Evolutionary conservation across 2,888 invertebrate species (phyloP), one percentile per base, ranked within the genome.

Genomic region (Drosophila anomalipes): DNA sequence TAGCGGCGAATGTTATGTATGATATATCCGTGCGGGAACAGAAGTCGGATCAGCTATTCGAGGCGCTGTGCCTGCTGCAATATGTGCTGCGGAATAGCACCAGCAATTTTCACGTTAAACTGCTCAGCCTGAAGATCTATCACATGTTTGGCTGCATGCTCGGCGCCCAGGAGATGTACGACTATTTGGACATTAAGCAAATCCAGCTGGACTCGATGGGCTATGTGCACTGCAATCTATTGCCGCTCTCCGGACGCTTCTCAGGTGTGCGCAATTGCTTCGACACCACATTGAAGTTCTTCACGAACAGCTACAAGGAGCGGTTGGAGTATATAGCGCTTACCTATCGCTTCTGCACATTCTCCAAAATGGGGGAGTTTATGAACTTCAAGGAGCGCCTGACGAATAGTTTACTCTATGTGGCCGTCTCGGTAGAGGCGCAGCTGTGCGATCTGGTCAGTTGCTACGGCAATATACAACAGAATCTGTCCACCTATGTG

Each of bases 271-370:
- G 96, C 63, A 94, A 95, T 67, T 94, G 97, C 74, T 95, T 96
- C 74, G 96, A 97, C 60, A 95, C 95, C 58, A 97, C 98, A 16
- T 94, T 97, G 67, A 96, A 97, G 89, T 98, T 98, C 94, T 98
- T 98, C 93, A 95, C 96, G 52, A 95, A 96, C 76, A 98, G 97
- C 93, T 96, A 97, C 86, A 97, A 97, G 94, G 98, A 99, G 94
- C 97, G 97, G 89, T 95, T 97, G 57, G 99, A 99, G 93, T 97
- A 98, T 92, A 95, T 99, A 63, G 97, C 98, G 33, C 96, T 97
- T 90, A 97, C 97, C 12, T 99, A 98, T 94, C 98, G 98, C 92
- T 98, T 96, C 93, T 98, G 99, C 16, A 98, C 98, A 53, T 98
- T 98, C 94, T 96, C 96, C 82, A 98, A 98, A 95, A 95, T 99